Conservation (phyloP, 2,888 invertebrate species). For the Drosophila tripunctata region DNA sequence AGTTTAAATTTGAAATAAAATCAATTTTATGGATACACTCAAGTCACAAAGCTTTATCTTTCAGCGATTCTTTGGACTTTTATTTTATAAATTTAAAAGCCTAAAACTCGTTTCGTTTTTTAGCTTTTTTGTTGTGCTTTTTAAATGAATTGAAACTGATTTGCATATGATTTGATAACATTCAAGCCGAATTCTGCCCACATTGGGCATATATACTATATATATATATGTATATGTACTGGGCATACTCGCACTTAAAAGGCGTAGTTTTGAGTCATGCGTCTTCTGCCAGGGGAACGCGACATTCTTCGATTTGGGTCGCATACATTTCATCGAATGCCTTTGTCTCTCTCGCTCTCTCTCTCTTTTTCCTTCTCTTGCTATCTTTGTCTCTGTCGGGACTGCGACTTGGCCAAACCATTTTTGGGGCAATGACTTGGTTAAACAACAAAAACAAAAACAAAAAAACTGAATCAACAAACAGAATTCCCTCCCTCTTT, state of each 20-base stretch:
- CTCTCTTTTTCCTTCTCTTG: slow-evolving; percentile 33
- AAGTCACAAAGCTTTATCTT: background rate
- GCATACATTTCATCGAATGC: slow-evolving; percentile 56
- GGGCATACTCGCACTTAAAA: slow-evolving; percentile 7
- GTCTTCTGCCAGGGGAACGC: slow-evolving; percentile 44
- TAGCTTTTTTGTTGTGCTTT: slow-evolving; percentile 33
- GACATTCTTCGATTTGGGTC: slow-evolving; percentile 65
- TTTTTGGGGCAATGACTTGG: slow-evolving; percentile 78
- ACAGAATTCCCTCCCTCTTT: slow-evolving; percentile 14
- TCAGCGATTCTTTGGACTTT: slow-evolving; percentile 22
- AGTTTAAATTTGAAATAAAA: background rate
- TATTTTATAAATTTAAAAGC: slow-evolving; percentile 26
- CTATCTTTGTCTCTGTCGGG: slow-evolving; percentile 48
- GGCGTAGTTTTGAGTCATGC: slow-evolving; percentile 30
- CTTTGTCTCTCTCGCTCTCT: background rate
- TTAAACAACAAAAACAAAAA: slow-evolving; percentile 40
- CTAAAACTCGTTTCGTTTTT: slow-evolving; percentile 58
- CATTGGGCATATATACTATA: background rate
- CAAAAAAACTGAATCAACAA: slow-evolving; percentile 5
- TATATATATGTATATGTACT: background rate
- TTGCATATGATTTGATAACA: slow-evolving; percentile 77
- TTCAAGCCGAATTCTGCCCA: slow-evolving; percentile 14
- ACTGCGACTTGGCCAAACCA: slow-evolving; percentile 55
- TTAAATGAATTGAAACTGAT: slow-evolving; percentile 51
- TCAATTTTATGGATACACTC: background rate